A percentile compares a stretch with the other conserved stretches of the same genome.
Evolutionary conservation across 2,888 invertebrate species (phyloP).

Genomic region (Tenthredo amoena): DNA sequence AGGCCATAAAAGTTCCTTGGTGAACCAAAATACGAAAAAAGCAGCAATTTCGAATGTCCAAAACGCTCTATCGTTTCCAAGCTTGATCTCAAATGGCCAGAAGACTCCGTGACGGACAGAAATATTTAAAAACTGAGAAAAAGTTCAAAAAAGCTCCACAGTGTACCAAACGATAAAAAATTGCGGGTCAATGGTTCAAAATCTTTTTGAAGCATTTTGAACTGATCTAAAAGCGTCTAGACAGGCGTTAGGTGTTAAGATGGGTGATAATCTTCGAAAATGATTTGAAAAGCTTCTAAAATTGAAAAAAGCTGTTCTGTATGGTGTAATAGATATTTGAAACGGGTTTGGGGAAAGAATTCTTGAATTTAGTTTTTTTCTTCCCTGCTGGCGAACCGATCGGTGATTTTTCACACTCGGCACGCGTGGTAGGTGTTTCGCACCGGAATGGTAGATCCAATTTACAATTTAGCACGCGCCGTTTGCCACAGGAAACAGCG

Average conservation of each 20-base stretch:
- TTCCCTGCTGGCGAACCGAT: background rate
- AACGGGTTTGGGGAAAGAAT: background rate
- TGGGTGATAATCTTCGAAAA: background rate
- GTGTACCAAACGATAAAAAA: background rate
- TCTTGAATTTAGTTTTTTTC: background rate
- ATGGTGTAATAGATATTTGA: background rate
- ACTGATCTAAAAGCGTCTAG: background rate
- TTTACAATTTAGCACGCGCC: slow-evolving; percentile 49
- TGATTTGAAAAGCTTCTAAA: background rate
- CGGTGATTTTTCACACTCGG: slow-evolving; percentile 35
- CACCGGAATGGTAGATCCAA: slow-evolving; percentile 48
- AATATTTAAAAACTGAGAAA: background rate
- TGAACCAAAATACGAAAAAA: background rate
- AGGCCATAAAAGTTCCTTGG: background rate
- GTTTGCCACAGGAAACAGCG: slow-evolving; percentile 21
- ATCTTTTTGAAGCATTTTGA: background rate
- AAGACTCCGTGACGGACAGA: background rate
- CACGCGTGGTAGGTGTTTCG: slow-evolving; percentile 28
- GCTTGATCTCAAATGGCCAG: background rate
- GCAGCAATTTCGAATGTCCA: background rate
- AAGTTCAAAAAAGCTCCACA: too few relatives aligned
- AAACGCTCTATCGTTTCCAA: background rate
- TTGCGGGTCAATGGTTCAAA: background rate
- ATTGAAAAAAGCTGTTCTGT: background rate
- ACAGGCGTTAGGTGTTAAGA: background rate